These are phyloP conservation scores for Tamias sibiricus DNA, from an alignment of 2,113 vertebrate species.

Conservation along the genomic window DNA sequence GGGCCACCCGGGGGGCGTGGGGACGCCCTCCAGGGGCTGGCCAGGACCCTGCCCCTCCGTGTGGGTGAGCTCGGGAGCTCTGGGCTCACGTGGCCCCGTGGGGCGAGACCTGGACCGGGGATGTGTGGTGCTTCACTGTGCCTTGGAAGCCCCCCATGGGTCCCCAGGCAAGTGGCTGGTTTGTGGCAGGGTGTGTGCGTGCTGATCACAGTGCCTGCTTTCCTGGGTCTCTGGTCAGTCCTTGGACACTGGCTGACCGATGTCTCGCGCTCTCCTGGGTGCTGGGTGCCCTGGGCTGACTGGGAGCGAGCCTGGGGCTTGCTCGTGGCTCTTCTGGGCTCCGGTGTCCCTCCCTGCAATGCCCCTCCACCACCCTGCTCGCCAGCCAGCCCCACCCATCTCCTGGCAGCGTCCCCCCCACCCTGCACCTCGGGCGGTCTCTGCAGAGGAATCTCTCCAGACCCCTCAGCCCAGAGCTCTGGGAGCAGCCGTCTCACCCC, in stretches of 20 bases:
- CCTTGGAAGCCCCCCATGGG: accelerated
- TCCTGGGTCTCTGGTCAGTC: background rate
- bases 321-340: accelerated
- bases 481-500: background rate
- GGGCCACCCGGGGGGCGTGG: background rate
- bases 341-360: background rate
- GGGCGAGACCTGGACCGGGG: background rate
- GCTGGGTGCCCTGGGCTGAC: accelerated
- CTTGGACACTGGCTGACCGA: accelerated
- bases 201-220: accelerated
- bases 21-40: accelerated
- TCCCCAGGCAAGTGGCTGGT: too few relatives aligned
- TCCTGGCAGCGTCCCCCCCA: accelerated
- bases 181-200: background rate
- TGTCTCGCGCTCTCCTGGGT: accelerated
- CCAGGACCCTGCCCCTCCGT: accelerated
- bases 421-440: background rate
- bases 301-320: background rate
- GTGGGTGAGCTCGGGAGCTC: accelerated
- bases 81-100: background rate
- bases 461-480: background rate
- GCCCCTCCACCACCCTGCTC: accelerated
- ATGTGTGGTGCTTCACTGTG: accelerated
- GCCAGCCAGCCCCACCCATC: background rate
- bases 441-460: background rate